These are phyloP conservation scores for Eilema sororculum DNA, from an alignment of 2,888 invertebrate genomes.

Conservation along the genomic window DNA sequence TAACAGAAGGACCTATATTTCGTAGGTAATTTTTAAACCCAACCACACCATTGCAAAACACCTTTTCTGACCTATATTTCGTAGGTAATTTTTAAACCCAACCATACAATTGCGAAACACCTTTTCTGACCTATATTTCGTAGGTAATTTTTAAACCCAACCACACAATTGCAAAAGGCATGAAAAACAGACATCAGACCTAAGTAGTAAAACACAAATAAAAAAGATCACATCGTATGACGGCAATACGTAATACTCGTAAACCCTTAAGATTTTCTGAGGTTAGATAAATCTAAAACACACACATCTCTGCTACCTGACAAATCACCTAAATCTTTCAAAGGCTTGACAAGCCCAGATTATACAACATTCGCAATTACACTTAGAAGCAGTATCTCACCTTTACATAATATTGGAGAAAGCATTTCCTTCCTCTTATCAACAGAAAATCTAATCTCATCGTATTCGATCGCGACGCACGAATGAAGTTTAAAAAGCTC, in stretches of 20 bases:
- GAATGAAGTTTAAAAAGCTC: slow-evolving; percentile 15
- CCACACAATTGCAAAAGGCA: not conserved
- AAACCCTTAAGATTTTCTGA: not conserved
- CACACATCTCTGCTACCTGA: not conserved
- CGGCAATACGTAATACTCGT: slow-evolving; percentile 1
- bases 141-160: not conserved
- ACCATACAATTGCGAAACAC: too few species aligned
- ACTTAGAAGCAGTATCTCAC: not conserved
- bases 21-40: too few species aligned
- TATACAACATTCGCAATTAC: slow-evolving; percentile 7
- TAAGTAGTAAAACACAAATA: slow-evolving; percentile 2
- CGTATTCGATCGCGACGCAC: slow-evolving; percentile 22
- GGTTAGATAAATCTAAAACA: not conserved
- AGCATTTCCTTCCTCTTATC: slow-evolving; percentile 21
- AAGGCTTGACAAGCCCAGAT: slow-evolving; percentile 1
- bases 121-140: not conserved
- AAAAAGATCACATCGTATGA: not conserved
- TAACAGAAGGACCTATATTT: not conserved
- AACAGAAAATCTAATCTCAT: slow-evolving; percentile 34
- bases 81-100: too few species aligned
- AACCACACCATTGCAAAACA: too few species aligned
- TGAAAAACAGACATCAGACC: not conserved
- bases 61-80: too few species aligned
- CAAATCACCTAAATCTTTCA: slow-evolving; percentile 1
- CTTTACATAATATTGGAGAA: slow-evolving; percentile 1